These are phyloP conservation scores for Brachirus orientalis DNA, from an alignment of 2,113 vertebrate genomes.

Conservation along the genomic window DNA sequence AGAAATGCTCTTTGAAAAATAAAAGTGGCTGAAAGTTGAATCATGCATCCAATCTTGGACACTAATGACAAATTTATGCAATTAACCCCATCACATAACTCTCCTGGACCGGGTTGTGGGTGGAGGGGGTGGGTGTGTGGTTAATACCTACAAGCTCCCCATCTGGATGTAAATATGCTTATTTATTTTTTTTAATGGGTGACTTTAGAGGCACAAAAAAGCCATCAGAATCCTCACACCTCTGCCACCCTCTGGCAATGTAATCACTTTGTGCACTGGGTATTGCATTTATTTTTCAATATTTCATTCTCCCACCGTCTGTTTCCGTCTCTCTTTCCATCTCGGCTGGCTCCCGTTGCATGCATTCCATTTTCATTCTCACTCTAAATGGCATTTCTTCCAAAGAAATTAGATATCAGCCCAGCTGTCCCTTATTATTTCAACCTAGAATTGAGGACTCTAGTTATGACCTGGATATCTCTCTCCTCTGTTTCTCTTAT, in stretches of 20 bases:
- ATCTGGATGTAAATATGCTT: slow-evolving; percentile 65
- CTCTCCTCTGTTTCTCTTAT: slow-evolving; percentile 18
- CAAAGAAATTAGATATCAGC: slow-evolving; percentile 71
- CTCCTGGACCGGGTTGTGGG: slow-evolving; percentile 1
- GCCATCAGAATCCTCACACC: slow-evolving; percentile 59
- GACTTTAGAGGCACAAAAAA: slow-evolving; percentile 61
- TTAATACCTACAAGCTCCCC: slow-evolving; percentile 44
- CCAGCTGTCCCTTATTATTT: slow-evolving; percentile 70
- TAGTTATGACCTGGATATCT: slow-evolving; percentile 46
- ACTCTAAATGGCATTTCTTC: slow-evolving; percentile 74
- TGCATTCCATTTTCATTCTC: slow-evolving; percentile 67
- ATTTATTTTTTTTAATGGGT: slow-evolving; percentile 67
- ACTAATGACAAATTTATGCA: slow-evolving; percentile 49
- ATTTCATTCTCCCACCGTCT: slow-evolving; percentile 54
- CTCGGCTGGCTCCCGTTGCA: slow-evolving; percentile 34
- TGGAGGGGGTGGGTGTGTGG: slow-evolving; percentile 2
- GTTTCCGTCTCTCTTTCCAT: slow-evolving; percentile 34
- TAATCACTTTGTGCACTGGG: slow-evolving; percentile 73
- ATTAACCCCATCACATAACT: slow-evolving; percentile 36
- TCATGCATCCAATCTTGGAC: slow-evolving; percentile 43
- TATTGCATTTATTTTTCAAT: slow-evolving; percentile 75
- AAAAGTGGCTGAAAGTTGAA: slow-evolving; percentile 50
- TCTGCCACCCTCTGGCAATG: slow-evolving; percentile 64
- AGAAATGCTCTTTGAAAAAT: slow-evolving; percentile 49
- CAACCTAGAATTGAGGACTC: slow-evolving; percentile 52